These are phyloP conservation scores for Brienomyrus brachyistius DNA, from an alignment of 2,113 vertebrate genomes.

Conservation along the genomic window DNA sequence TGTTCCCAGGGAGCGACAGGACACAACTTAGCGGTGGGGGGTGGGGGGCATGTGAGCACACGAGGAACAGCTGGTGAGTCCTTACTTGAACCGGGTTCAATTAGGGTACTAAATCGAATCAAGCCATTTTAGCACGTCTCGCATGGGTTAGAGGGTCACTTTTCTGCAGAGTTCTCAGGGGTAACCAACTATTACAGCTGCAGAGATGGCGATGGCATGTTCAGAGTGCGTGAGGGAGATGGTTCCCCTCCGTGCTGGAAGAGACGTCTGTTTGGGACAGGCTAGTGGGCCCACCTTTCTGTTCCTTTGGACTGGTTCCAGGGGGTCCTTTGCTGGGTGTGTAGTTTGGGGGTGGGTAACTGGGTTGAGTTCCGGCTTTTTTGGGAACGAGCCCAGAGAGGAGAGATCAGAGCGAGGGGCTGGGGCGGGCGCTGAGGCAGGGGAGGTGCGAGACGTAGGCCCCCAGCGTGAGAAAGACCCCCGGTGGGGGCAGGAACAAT, in stretches of 20 bases:
- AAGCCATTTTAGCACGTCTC: background rate
- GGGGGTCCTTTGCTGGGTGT: background rate
- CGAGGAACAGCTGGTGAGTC: background rate
- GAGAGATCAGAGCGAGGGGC: background rate
- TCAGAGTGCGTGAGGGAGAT: background rate
- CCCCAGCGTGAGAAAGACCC: constrained; percentile 18
- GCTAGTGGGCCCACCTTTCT: background rate
- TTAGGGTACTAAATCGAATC: background rate
- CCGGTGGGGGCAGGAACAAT: background rate
- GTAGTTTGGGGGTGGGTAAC: background rate
- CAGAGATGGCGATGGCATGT: background rate
- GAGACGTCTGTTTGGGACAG: background rate
- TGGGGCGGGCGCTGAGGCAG: background rate
- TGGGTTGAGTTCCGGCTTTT: background rate
- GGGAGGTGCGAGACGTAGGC: background rate
- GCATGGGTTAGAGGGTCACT: background rate
- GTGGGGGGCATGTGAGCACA: background rate
- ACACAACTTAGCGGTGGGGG: constrained; percentile 18
- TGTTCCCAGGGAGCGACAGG: constrained; percentile 35
- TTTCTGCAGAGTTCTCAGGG: background rate
- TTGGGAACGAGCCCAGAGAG: constrained; percentile 5
- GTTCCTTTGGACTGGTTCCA: background rate
- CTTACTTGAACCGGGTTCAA: background rate
- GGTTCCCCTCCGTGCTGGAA: background rate
- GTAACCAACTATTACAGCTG: background rate